These are phyloP conservation scores for Peromyscus melanophrys DNA, from an alignment of 2,797 vertebrate genomes.

Conservation along the genomic window DNA sequence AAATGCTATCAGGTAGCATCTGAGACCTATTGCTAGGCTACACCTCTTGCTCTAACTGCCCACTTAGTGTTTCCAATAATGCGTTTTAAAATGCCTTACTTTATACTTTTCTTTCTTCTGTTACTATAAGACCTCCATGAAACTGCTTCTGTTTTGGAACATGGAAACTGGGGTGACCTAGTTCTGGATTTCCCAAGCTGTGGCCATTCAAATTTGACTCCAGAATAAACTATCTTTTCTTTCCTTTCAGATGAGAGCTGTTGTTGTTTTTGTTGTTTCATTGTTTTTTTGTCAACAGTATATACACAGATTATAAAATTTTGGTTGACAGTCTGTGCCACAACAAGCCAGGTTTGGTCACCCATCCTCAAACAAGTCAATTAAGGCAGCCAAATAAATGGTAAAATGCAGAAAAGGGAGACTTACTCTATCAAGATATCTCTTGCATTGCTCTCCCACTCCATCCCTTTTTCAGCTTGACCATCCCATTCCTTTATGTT, in stretches of 20 bases:
- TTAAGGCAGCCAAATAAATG: neutral
- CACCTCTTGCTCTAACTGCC: neutral
- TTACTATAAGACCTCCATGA: neutral
- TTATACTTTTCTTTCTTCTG: neutral
- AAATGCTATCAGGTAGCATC: neutral
- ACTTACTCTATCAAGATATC: too few relatives aligned
- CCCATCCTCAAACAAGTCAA: neutral
- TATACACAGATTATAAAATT: neutral
- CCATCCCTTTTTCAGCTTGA: too few relatives aligned
- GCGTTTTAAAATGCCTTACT: neutral
- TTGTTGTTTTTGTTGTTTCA: neutral
- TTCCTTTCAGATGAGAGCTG: neutral
- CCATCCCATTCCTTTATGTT: too few relatives aligned
- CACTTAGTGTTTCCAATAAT: neutral
- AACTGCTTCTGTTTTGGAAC: neutral
- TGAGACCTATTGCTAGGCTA: neutral
- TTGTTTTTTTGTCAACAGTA: neutral
- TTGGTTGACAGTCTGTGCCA: neutral
- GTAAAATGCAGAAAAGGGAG: neutral
- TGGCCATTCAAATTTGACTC: neutral
- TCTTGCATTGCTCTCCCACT: too few relatives aligned
- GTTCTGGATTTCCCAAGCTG: neutral
- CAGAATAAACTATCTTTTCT: neutral
- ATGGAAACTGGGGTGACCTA: neutral
- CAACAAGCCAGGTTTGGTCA: neutral